A percentile compares a stretch with the other conserved stretches of the same genome.
Evolutionary conservation across 37 sponge, comb jelly and placozoan species (phyloP).

Genomic region (Hexactinellida sp.): DNA sequence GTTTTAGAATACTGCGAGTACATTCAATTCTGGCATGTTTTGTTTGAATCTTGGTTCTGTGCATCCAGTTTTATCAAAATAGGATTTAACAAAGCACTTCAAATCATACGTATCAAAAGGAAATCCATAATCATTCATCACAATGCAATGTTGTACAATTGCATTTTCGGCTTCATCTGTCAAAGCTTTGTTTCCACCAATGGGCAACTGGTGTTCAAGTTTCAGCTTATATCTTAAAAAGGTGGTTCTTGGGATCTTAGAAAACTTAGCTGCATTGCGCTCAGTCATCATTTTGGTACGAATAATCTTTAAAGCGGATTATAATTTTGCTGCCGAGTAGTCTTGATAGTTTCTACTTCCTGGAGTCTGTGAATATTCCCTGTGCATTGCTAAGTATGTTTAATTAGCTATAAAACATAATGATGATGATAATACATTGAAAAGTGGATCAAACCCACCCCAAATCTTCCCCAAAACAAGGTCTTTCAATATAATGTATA

Average conservation of each 20-base stretch:
- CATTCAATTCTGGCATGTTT: constrained; percentile 17
- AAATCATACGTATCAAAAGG: constrained; percentile 13
- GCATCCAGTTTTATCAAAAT: constrained; percentile 15
- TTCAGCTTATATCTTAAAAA: not conserved
- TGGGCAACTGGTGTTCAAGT: not conserved
- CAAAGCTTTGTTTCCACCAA: constrained; percentile 17
- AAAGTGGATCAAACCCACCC: constrained; percentile 1
- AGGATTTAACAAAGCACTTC: constrained; percentile 12
- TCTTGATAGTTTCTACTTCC: not conserved
- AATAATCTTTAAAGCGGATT: not conserved
- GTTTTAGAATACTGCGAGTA: not conserved
- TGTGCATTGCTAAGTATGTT: not conserved
- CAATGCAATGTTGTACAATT: constrained; percentile 9
- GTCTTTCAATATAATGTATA: not conserved
- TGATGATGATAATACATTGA: not conserved
- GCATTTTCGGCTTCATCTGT: constrained; percentile 15
- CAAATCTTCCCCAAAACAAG: not conserved
- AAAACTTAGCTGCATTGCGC: constrained; percentile 13
- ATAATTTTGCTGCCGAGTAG: constrained; percentile 3
- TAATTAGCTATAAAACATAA: not conserved
- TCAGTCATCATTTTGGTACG: not conserved
- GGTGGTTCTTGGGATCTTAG: constrained; percentile 10
- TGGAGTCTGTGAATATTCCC: not conserved
- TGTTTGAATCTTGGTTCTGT: constrained; percentile 16
- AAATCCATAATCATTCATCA: not conserved